A percentile compares a stretch with the other conserved stretches of the same genome.
These are phyloP conservation scores for Sander vitreus DNA, from an alignment of 2,113 vertebrate genomes.

Conservation along the genomic window DNA sequence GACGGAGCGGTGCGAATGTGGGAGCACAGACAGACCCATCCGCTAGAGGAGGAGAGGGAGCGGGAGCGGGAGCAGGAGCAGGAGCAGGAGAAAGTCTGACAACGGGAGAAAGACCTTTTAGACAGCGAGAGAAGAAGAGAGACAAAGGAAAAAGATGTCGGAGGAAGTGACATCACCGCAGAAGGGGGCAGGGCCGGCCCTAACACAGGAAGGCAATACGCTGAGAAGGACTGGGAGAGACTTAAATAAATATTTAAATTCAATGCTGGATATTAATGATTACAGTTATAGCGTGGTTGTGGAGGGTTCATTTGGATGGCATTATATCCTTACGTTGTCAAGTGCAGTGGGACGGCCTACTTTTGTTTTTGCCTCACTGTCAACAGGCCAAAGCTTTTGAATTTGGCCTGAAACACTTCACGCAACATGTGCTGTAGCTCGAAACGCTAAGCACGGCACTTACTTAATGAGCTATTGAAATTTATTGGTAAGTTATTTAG, in stretches of 20 bases:
- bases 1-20: conserved; percentile 90
- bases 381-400: conserved; percentile 26
- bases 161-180: conserved; percentile 23
- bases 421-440: conserved; percentile 26
- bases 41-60: conserved; percentile 83
- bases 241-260: conserved; percentile 51
- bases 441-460: conserved; percentile 18
- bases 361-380: conserved; percentile 28
- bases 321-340: conserved; percentile 5
- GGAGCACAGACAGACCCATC: conserved; percentile 90
- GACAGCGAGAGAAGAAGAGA: neutral
- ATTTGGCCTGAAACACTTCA: conserved; percentile 34
- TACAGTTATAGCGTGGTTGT: conserved; percentile 43
- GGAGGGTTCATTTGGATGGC: conserved; percentile 47
- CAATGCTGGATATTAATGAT: conserved; percentile 62
- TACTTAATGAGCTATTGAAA: conserved; percentile 18
- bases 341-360: neutral
- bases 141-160: conserved; percentile 7
- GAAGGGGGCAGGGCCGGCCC: conserved; percentile 15
- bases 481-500: conserved; percentile 16
- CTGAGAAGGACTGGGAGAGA: conserved; percentile 41
- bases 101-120: neutral
- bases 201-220: conserved; percentile 12
- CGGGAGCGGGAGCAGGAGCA: too few relatives aligned
- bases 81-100: conserved; percentile 60